Base-by-base conservation (phyloP, 2,113 vertebrate genomes). In the Morphnarchus princeps region DNA sequence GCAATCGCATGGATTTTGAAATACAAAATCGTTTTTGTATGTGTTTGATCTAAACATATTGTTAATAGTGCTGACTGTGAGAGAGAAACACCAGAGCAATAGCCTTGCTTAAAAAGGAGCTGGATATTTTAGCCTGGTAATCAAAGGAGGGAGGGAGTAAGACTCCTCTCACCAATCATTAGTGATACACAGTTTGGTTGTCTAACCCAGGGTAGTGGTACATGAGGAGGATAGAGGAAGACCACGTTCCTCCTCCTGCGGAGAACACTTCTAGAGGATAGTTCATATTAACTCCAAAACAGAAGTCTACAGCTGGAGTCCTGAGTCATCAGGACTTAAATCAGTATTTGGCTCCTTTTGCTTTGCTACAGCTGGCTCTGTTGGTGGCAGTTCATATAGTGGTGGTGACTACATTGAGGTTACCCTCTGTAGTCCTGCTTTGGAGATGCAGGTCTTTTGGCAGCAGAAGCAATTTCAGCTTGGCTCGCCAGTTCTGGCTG, bases 121-220 rank as follows among this genome's bases (percentile, higher is more conserved):
- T 67, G 34, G 25, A 5, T 62, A 3, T 88, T 57, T 57, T 32
- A 49, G 26, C 31, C 3, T 65, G 38, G 15, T 45, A n/a, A 12
- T 8, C 38, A 40, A 58, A 77, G 19, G 25, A 40, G 25, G 28
- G 32, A 70, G 13, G 55, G 17, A 32, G 17, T 7, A 31, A 45
- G 49, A 32, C 25, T 74, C 10, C 11, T 73, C 24, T 79, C 11
- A 32, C 40, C 2, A 4, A 1, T 20, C 21, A 10, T 24, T 11
- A 61, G 40, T 38, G 67, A 55, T 12, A 5, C 0, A 5, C 6
- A 40, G 7, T n/a, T 49, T 19, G 31, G 13, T 14, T 70, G 17
- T 40, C 43, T 36, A 5, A 63, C 5, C 6, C 4, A 6, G 17
- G 31, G 19, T 10, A n/a, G 24, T 1, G 0, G 13, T 34, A 38